These are phyloP conservation scores for Hoplias malabaricus DNA, from an alignment of 2,113 vertebrate species.

Conservation along the genomic window DNA sequence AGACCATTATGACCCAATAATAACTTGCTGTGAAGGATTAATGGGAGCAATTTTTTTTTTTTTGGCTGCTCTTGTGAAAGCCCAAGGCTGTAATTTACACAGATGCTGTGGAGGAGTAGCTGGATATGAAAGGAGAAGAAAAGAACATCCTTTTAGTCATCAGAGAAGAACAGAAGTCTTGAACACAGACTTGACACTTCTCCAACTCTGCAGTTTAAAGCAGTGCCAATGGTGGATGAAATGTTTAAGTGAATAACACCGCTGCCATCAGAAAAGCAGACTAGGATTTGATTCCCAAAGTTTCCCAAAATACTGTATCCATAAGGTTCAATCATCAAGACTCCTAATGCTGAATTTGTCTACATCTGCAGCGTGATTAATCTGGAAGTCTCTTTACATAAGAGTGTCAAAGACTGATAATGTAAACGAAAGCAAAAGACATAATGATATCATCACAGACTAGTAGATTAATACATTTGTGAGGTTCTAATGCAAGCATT, in stretches of 20 bases:
- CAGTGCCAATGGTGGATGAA: too few relatives aligned
- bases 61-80: constrained; percentile 27
- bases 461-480: neutral
- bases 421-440: too few relatives aligned
- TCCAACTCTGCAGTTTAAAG: neutral
- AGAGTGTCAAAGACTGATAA: neutral
- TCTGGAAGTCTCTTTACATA: too few relatives aligned
- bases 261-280: too few relatives aligned
- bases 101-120: constrained; percentile 33
- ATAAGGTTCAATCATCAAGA: too few relatives aligned
- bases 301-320: too few relatives aligned
- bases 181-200: neutral
- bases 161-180: constrained; percentile 3
- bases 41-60: constrained; percentile 26
- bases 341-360: too few relatives aligned
- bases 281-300: too few relatives aligned
- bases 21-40: constrained; percentile 37
- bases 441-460: neutral
- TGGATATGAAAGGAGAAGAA: constrained; percentile 18
- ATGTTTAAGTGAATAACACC: too few relatives aligned
- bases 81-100: constrained; percentile 19
- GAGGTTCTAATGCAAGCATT: neutral
- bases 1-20: constrained; percentile 41
- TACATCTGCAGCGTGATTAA: too few relatives aligned
- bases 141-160: constrained; percentile 32